These are phyloP conservation scores for Gambusia holbrooki DNA, from an alignment of 2,113 vertebrate species.

Conservation along the genomic window DNA sequence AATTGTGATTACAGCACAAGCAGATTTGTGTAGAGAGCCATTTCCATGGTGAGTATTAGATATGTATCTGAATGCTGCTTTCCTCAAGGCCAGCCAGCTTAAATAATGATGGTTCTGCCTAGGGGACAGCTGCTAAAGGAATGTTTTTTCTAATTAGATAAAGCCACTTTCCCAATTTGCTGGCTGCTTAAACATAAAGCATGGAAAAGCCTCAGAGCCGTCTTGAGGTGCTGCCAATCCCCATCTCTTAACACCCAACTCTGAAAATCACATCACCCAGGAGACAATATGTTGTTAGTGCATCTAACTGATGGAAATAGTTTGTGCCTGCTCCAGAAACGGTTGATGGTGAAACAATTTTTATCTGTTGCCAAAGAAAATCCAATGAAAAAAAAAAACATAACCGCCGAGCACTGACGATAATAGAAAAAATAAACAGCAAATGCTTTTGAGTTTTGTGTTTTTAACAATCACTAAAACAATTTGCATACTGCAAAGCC, in stretches of 20 bases:
- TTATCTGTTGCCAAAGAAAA: constrained; percentile 47
- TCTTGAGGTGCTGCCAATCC: constrained; percentile 74
- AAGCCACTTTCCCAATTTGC: constrained; percentile 81
- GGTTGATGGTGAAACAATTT: constrained; percentile 43
- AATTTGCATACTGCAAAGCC: neutral
- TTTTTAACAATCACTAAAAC: constrained; percentile 2
- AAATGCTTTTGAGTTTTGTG: constrained; percentile 17
- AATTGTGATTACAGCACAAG: constrained; percentile 57
- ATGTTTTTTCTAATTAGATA: constrained; percentile 82
- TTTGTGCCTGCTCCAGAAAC: constrained; percentile 44
- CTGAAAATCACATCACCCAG: constrained; percentile 58
- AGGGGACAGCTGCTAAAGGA: constrained; percentile 76
- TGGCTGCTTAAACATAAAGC: constrained; percentile 80
- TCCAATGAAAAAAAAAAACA: constrained; percentile 38
- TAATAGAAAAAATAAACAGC: constrained; percentile 34
- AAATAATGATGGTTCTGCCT: constrained; percentile 81
- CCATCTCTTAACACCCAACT: constrained; percentile 52
- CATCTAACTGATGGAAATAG: constrained; percentile 39
- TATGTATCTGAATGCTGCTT: constrained; percentile 75
- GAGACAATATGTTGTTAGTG: constrained; percentile 64
- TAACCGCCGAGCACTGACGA: constrained; percentile 33
- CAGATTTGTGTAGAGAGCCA: constrained; percentile 60
- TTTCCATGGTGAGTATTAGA: constrained; percentile 68
- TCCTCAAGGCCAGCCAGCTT: constrained; percentile 76
- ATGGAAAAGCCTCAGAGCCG: constrained; percentile 72